Base-by-base conservation (phyloP, 2,113 vertebrate species). In the Corythaeola cristata region DNA sequence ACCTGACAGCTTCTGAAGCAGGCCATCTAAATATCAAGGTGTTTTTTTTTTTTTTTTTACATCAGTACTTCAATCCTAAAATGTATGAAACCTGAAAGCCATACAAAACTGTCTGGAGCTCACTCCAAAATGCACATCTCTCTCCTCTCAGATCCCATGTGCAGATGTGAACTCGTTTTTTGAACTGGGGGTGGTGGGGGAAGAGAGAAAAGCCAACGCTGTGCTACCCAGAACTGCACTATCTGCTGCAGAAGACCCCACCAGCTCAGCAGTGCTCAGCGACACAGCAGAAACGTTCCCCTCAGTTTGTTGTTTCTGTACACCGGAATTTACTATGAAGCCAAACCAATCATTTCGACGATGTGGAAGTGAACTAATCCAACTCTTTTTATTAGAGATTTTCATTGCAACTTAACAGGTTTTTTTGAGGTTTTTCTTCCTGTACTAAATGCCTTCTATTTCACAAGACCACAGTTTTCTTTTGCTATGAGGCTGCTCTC, bases 261-360 rank as follows among this genome's bases (percentile, higher is more conserved):
- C 6, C 32, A 66, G n/a, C 69, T 75, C 28, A 47, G 26, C 18
- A 44, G 11, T 58, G 18, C 33, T 50, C 32, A 78, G 37, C 13
- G 62, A 14, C 27, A 30, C 9, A 35, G 44, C 2, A 71, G 28
- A 69, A 58, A 13, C 0, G 0, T 6, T 8, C 9, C 26, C 20
- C 13, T 71, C 18, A 33, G 44, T 56, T 6, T 37, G 12, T 33
- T 19, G 11, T 7, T 68, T 71, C 19, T 24, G 23, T 30, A 33
- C 7, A 16, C 8, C 8, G 5, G 17, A 66, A 49, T 50, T 63
- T 45, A 28, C 32, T 62, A 28, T 4, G 22, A 88, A 72, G 20
- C 45, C 53, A 73, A 44, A 85, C 5, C 27, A 33, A 8, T 2
- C 0, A 23, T 18, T 45, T 19, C 10, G 24, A 41, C 50, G 50